These are phyloP conservation scores for Conus canariensis DNA, from an alignment of 2,888 invertebrate genomes.

Conservation along the genomic window DNA sequence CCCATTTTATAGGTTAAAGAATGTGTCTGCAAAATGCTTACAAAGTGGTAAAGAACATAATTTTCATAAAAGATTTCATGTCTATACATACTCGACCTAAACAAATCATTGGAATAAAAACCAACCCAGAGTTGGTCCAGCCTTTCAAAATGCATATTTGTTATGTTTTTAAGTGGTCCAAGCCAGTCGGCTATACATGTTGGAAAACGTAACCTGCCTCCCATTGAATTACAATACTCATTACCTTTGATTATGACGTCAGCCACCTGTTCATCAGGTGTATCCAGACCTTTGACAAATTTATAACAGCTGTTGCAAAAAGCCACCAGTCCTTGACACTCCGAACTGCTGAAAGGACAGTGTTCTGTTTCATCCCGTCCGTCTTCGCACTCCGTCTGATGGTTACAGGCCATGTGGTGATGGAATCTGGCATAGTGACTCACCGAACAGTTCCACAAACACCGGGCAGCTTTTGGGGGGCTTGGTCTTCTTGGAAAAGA, in stretches of 20 bases:
- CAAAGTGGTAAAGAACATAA: no score
- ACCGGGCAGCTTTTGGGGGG: not conserved
- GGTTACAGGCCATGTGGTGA: not conserved
- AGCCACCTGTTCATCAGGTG: no score
- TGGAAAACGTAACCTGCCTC: no score
- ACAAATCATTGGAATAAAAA: not conserved
- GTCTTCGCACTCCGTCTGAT: not conserved
- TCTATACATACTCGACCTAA: not conserved
- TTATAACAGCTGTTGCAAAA: not conserved
- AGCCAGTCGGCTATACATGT: no score
- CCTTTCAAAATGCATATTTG: not conserved
- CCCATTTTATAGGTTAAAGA: no score
- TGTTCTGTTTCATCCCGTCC: not conserved
- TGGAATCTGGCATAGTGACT: not conserved
- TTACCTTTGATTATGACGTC: no score
- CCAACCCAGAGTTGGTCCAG: not conserved
- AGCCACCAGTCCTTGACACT: not conserved
- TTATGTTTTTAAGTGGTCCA: no score
- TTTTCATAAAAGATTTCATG: no score
- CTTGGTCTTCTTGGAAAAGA: not conserved
- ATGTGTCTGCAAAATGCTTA: no score
- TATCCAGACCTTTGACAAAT: not conserved
- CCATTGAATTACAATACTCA: no score
- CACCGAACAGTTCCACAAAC: conserved; percentile 1
- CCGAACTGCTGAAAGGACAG: not conserved